phyloP scores from a whole-genome alignment of 2,797 vertebrate species.

The Spatula clypeata region DNA sequence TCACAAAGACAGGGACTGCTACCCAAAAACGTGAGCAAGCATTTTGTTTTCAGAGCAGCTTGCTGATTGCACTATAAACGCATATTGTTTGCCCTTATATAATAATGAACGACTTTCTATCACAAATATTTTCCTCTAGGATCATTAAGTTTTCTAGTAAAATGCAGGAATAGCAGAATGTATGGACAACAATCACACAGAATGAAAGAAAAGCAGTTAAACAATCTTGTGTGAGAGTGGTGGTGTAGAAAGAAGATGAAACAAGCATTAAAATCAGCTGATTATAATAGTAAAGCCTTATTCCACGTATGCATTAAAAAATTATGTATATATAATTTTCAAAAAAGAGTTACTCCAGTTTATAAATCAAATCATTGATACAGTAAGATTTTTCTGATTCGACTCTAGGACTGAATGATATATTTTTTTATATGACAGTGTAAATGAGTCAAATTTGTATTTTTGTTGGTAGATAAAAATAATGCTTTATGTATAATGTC shows the following conservation, averaged over 20 bases:
- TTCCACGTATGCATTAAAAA: not conserved
- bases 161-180: not conserved
- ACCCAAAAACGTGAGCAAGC: constrained; percentile 26
- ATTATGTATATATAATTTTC: not conserved
- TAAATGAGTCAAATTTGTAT: not conserved
- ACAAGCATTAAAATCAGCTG: not conserved
- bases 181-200: not conserved
- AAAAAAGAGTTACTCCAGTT: not conserved
- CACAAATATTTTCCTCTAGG: not conserved
- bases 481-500: not conserved
- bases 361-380: not conserved
- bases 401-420: not conserved
- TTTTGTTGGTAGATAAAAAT: not conserved
- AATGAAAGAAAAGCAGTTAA: not conserved
- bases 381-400: not conserved
- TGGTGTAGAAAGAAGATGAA: not conserved
- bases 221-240: not conserved
- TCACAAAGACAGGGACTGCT: constrained; percentile 39
- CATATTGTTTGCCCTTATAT: not conserved
- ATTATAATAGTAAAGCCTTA: not conserved
- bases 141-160: not conserved
- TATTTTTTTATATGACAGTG: not conserved
- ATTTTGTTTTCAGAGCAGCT: constrained; percentile 28
- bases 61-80: not conserved
- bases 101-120: not conserved